A percentile compares a stretch with the other conserved stretches of the same genome.
Evolutionary conservation across 2,888 invertebrate species (phyloP).

Genomic region (Parnassius mnemosyne): DNA sequence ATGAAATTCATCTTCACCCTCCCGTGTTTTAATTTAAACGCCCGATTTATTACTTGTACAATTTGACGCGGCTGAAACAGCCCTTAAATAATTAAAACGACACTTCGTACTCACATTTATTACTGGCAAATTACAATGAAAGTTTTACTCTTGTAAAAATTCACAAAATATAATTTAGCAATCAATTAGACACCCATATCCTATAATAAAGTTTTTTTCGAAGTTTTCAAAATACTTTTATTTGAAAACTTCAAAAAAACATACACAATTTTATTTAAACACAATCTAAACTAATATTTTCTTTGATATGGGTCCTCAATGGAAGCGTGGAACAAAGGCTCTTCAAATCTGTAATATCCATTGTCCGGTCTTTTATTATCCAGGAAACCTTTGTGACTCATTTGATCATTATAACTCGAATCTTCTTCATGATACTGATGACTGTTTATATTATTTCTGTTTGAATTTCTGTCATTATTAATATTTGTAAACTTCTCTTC

Average conservation of each 20-base stretch:
- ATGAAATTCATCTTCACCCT: slow-evolving; percentile 81
- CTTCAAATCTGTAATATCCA: slow-evolving; percentile 65
- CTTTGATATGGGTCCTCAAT: slow-evolving; percentile 71
- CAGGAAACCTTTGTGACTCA: slow-evolving; percentile 59
- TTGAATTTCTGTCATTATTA: slow-evolving; percentile 44
- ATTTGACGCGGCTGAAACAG: slow-evolving; percentile 68
- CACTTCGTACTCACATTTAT: slow-evolving; percentile 70
- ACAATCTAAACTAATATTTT: slow-evolving; percentile 54
- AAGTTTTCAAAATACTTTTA: slow-evolving; percentile 38
- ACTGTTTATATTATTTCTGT: slow-evolving; percentile 65
- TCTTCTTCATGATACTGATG: slow-evolving; percentile 69
- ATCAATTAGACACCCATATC: slow-evolving; percentile 30
- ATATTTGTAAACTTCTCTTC: slow-evolving; percentile 41
- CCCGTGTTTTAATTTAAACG: slow-evolving; percentile 76
- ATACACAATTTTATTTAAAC: slow-evolving; percentile 6
- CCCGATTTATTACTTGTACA: slow-evolving; percentile 77
- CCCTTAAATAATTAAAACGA: slow-evolving; percentile 61
- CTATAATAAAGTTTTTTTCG: slow-evolving; percentile 4
- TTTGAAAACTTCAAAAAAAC: slow-evolving; percentile 45
- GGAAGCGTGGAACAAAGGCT: slow-evolving; percentile 66
- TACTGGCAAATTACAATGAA: slow-evolving; percentile 59
- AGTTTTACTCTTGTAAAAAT: slow-evolving; percentile 31
- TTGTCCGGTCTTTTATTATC: slow-evolving; percentile 63
- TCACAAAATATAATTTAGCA: not conserved
- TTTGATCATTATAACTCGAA: slow-evolving; percentile 55